Conservation (phyloP, 2,797 vertebrate species). For the Chanos chanos region DNA sequence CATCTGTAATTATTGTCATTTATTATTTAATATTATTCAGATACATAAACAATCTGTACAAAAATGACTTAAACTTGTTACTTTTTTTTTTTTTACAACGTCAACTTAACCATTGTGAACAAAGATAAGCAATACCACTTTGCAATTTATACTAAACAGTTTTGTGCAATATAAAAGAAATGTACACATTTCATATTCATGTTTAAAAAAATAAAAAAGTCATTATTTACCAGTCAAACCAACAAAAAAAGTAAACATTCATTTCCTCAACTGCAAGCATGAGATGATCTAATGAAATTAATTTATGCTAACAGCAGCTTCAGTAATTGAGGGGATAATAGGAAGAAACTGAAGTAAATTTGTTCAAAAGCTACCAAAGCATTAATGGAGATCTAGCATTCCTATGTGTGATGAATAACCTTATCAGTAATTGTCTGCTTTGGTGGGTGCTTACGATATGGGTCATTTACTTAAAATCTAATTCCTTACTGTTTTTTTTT, state of each 20-base stretch:
- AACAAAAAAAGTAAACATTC: constrained; percentile 78
- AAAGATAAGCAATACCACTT: constrained; percentile 81
- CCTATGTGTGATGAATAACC: background rate
- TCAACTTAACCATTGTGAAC: constrained; percentile 76
- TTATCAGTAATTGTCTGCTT: too few species aligned
- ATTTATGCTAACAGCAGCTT: constrained; percentile 41
- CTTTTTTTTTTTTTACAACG: constrained; percentile 71
- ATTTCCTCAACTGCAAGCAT: constrained; percentile 69
- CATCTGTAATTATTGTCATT: constrained; percentile 53
- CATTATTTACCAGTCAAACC: constrained; percentile 83
- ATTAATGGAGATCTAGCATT: constrained; percentile 6
- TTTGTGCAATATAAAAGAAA: constrained; percentile 88
- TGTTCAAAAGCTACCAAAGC: background rate
- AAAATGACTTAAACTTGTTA: constrained; percentile 72
- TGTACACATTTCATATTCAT: constrained; percentile 68
- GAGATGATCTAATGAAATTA: constrained; percentile 50
- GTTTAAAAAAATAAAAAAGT: constrained; percentile 80
- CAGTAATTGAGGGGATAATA: background rate
- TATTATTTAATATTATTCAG: constrained; percentile 84
- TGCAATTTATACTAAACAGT: constrained; percentile 81
- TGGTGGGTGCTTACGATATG: constrained; percentile 45
- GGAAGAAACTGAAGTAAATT: background rate
- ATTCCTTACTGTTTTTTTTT: background rate
- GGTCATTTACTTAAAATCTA: constrained; percentile 32
- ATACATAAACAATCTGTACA: constrained; percentile 89